Evolutionary conservation across 1,140 invertebrate genomes (phyloP).

Genomic region (Delia radicum): DNA sequence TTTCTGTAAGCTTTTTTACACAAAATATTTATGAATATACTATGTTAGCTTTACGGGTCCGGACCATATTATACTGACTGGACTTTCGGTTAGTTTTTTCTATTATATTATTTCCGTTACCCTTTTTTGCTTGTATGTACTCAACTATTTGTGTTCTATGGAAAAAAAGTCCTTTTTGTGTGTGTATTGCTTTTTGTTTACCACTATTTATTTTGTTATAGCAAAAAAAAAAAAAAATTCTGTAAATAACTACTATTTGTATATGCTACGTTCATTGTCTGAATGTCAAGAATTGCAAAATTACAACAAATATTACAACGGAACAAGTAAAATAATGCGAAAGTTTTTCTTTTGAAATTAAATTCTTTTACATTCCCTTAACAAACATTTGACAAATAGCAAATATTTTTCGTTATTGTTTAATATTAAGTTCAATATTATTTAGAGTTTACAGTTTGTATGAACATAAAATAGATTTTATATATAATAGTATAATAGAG

Average conservation of each 20-base stretch:
- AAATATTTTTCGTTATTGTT: not conserved
- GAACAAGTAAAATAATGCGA: not conserved
- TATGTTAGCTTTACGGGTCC: not conserved
- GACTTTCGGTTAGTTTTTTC: not conserved
- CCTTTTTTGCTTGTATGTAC: not conserved
- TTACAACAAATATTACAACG: not conserved
- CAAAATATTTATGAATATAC: too few relatives aligned
- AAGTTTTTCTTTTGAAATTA: not conserved
- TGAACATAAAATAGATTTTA: too few relatives aligned
- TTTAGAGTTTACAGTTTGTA: not conserved
- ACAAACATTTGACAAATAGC: not conserved
- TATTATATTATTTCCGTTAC: not conserved
- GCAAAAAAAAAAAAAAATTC: not conserved
- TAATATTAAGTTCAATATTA: not conserved
- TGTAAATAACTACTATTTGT: not conserved
- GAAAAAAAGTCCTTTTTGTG: too few relatives aligned
- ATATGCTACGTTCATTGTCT: not conserved
- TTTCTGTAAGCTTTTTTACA: not conserved
- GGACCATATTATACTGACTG: not conserved
- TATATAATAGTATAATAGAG: too few relatives aligned
- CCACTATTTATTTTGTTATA: not conserved
- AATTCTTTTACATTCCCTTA: not conserved
- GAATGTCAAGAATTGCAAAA: not conserved
- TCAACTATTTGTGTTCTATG: not conserved
- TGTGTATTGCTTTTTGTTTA: not conserved